These are phyloP conservation scores for Steromphala cineraria DNA, from an alignment of 2,888 invertebrate species.

Conservation along the genomic window DNA sequence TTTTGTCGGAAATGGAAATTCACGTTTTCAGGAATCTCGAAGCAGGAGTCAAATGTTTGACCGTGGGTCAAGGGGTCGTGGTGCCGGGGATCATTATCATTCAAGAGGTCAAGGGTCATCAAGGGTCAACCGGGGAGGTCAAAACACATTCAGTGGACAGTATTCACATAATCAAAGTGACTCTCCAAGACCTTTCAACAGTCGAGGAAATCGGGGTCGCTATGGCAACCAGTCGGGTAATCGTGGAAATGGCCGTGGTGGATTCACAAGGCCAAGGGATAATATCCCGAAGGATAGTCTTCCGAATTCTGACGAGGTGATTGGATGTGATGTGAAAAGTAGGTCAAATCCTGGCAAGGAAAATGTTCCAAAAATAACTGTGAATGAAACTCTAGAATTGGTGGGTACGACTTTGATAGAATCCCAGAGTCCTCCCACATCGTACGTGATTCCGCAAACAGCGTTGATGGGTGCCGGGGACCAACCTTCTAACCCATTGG, in stretches of 20 bases:
- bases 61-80: constrained; percentile 14
- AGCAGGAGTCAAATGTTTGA: constrained; percentile 24
- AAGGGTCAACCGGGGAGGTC: constrained; percentile 24
- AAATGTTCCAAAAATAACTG: constrained; percentile 19
- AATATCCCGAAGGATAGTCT: background rate
- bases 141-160: background rate
- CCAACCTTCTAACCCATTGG: constrained; percentile 9
- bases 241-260: background rate
- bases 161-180: background rate
- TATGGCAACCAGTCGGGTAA: background rate
- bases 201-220: background rate
- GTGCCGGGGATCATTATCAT: constrained; percentile 12
- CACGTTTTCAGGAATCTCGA: background rate
- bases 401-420: background rate
- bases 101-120: constrained; percentile 17
- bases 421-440: background rate
- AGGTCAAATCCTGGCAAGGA: constrained; percentile 6
- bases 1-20: background rate
- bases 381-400: constrained; percentile 9
- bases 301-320: constrained; percentile 5
- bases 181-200: background rate
- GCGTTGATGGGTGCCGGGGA: constrained; percentile 16
- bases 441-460: background rate
- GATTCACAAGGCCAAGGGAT: background rate
- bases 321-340: background rate